Base-by-base conservation (phyloP, 35 echinoderm and acorn worm species). In the Chiridota heheva region DNA sequence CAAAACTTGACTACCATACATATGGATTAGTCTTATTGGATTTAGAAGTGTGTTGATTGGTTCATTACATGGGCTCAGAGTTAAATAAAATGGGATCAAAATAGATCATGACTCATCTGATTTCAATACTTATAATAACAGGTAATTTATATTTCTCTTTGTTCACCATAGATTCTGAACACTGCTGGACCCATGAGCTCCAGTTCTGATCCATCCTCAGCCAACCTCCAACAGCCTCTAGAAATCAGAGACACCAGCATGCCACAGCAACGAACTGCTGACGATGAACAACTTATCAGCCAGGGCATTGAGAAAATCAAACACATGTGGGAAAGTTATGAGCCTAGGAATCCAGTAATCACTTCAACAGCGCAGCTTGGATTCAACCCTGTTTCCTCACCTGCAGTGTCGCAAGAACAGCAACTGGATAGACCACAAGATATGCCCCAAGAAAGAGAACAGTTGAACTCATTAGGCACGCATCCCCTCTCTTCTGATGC, bases 281-380 rank as follows among this genome's bases (percentile, higher is more conserved):
- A 49, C 10, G 75, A 78, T 28, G 75, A 78, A 49, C 75, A 78
- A 33, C 75, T 16, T 2, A 37, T 78, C 6, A 78, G 75, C 75
- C 6, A 60, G 75, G 58, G 51, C 16, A 78, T 78, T 24, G 75
- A 78, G 58, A 27, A 78, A 42, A 78, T 58, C 17, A 78, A 78
- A 42, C 75, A 62, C 55, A 40, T 40, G 17, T 78, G 75, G 75
- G 75, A 78, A 29, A 57, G 62, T 29, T 78, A 39, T 42, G 12
- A 58, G 33, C 29, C 75, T n/a, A 71, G n/a, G n/a, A n/a, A n/a
- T n/a, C n/a, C n/a, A n/a, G n/a, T n/a, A n/a, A n/a, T 26, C 22
- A 29, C n/a, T 32, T 29, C 75, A 5, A 7, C 75, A 20, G 31
- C 75, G 28, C 75, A 78, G 75, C 29, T 78, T 2, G 75, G 49